A percentile compares a stretch with the other conserved stretches of the same genome.
Evolutionary conservation across 2,888 invertebrate species (phyloP).

Genomic region (Pogonocherus hispidulus): DNA sequence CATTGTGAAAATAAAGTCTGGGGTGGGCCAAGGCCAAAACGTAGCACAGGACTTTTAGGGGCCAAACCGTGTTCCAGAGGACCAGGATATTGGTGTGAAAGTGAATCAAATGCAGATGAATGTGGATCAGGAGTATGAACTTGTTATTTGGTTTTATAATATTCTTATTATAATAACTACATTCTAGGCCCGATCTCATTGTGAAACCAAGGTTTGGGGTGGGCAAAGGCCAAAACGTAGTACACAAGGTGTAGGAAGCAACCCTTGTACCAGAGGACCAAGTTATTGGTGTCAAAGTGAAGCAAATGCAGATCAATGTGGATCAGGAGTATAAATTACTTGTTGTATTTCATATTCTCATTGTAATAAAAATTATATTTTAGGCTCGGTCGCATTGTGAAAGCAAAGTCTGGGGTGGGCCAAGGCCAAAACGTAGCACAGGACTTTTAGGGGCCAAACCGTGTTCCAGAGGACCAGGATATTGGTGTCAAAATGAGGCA

Average conservation of each 20-base stretch:
- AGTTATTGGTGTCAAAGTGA: conserved; percentile 79
- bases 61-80: conserved; percentile 72
- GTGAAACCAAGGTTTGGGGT: conserved; percentile 41
- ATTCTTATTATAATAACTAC: background rate
- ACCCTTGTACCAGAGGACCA: conserved; percentile 82
- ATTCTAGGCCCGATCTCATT: conserved; percentile 35
- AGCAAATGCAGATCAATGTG: conserved; percentile 68
- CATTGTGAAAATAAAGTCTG: conserved; percentile 31
- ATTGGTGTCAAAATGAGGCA: conserved; percentile 77
- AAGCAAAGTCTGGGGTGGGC: conserved; percentile 32
- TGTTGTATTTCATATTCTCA: conserved; percentile 34
- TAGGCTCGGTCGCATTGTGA: conserved; percentile 24
- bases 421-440: background rate
- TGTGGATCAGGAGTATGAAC: conserved; percentile 57
- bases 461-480: conserved; percentile 79
- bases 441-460: background rate
- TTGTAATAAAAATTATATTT: background rate
- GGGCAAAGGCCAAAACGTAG: conserved; percentile 31
- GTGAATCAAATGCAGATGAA: conserved; percentile 67
- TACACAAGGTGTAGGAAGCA: conserved; percentile 64
- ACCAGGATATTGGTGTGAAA: conserved; percentile 82
- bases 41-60: conserved; percentile 2
- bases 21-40: conserved; percentile 24
- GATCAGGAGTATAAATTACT: conserved; percentile 69
- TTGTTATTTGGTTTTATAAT: conserved; percentile 39